Evolutionary conservation across 1,140 invertebrate species (phyloP).

Genomic region (Pogonomyrmex barbatus): DNA sequence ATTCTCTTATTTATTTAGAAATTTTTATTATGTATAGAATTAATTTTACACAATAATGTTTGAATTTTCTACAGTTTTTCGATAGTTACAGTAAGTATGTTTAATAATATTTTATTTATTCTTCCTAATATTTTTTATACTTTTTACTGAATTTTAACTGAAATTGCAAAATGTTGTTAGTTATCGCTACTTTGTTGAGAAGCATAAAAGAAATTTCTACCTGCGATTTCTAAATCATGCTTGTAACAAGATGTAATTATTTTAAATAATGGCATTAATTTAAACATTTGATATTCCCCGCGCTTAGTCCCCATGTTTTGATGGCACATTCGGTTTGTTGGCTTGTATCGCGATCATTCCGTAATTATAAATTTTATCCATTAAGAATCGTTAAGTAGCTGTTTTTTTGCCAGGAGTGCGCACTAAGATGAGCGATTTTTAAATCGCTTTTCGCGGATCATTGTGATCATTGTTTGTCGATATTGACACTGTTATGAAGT

Average conservation of each 20-base stretch:
- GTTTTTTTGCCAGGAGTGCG: background rate
- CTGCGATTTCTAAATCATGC: background rate
- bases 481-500: background rate
- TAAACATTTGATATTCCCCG: background rate
- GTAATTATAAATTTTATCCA: background rate
- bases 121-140: background rate
- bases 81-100: conserved; percentile 41
- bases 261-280: background rate
- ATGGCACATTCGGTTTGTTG: background rate
- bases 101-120: conserved; percentile 17
- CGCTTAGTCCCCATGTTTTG: background rate
- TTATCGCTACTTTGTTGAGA: background rate
- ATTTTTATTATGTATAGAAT: conserved; percentile 33
- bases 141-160: background rate
- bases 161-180: background rate
- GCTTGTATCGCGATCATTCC: background rate
- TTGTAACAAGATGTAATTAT: too few relatives aligned
- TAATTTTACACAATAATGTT: background rate
- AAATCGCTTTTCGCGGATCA: background rate
- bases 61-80: conserved; percentile 33
- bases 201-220: background rate
- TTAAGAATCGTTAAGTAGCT: background rate
- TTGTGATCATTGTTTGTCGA: background rate
- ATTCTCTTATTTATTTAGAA: conserved; percentile 46
- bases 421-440: background rate